A percentile compares a stretch with the other conserved stretches of the same genome.
These are phyloP conservation scores for Metallyticus violacea DNA, from an alignment of 2,888 invertebrate genomes.

Conservation along the genomic window DNA sequence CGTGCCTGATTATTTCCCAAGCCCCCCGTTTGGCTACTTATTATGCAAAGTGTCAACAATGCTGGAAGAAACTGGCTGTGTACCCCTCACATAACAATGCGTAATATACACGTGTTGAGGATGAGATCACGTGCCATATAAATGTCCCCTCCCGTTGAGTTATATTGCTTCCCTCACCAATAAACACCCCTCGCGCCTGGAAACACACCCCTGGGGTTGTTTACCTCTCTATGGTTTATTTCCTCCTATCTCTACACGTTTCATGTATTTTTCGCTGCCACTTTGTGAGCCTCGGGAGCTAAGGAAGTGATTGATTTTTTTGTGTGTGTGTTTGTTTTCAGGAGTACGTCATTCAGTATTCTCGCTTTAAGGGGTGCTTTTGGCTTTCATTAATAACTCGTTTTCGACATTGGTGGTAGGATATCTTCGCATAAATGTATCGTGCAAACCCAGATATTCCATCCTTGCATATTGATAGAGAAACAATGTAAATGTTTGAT, in stretches of 20 bases:
- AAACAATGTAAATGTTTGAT: too few relatives aligned
- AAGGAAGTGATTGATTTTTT: neutral
- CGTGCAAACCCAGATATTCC: too few relatives aligned
- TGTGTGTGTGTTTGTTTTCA: neutral
- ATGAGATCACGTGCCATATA: neutral
- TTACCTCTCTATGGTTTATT: neutral
- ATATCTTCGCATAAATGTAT: too few relatives aligned
- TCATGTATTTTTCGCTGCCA: neutral
- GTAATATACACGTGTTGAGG: neutral
- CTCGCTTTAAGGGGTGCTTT: neutral
- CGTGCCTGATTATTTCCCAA: neutral
- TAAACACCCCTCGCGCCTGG: neutral
- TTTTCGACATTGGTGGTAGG: too few relatives aligned
- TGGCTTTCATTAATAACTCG: neutral
- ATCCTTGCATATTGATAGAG: too few relatives aligned
- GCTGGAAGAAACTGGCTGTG: neutral
- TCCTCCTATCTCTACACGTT: neutral
- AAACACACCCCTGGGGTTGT: neutral
- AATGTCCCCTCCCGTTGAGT: neutral
- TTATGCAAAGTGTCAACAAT: neutral
- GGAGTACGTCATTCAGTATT: neutral
- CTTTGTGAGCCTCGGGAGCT: neutral
- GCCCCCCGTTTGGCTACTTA: neutral
- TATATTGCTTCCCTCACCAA: neutral
- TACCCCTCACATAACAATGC: too few relatives aligned